Evolutionary conservation across 2,113 vertebrate genomes (phyloP).

Genomic region (Leucoraja erinaceus): DNA sequence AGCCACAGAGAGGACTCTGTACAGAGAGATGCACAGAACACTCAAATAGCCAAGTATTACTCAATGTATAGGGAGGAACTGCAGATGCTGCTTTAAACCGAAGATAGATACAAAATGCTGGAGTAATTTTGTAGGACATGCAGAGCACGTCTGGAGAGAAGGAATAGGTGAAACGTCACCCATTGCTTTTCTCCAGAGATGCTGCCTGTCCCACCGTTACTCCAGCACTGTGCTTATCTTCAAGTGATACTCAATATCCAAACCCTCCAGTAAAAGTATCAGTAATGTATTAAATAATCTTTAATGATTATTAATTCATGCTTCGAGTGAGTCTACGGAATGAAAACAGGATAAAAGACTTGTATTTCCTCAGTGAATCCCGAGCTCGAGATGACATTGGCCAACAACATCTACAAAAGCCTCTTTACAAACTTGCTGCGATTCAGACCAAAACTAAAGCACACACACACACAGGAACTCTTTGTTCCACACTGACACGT

Average conservation of each 20-base stretch:
- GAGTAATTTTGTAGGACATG: too few relatives aligned
- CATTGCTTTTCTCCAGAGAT: too few relatives aligned
- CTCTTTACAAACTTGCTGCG: not conserved
- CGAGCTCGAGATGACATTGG: not conserved
- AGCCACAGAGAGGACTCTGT: not conserved
- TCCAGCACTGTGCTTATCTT: too few relatives aligned
- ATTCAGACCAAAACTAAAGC: not conserved
- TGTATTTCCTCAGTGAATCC: not conserved
- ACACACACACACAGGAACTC: not conserved
- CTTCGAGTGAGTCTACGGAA: not conserved
- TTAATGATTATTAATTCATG: not conserved
- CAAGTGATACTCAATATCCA: not conserved
- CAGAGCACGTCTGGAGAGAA: too few relatives aligned
- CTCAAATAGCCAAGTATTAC: not conserved
- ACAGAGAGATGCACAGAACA: not conserved
- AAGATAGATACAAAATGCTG: too few relatives aligned
- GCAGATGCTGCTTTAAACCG: too few relatives aligned
- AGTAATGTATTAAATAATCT: not conserved
- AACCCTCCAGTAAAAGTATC: not conserved
- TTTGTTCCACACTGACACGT: not conserved
- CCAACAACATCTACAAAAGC: not conserved
- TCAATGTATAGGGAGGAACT: too few relatives aligned
- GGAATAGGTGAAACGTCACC: too few relatives aligned
- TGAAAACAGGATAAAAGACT: not conserved
- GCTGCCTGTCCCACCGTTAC: too few relatives aligned